Base-by-base conservation (phyloP, 2,797 vertebrate species). In the Spatula clypeata region DNA sequence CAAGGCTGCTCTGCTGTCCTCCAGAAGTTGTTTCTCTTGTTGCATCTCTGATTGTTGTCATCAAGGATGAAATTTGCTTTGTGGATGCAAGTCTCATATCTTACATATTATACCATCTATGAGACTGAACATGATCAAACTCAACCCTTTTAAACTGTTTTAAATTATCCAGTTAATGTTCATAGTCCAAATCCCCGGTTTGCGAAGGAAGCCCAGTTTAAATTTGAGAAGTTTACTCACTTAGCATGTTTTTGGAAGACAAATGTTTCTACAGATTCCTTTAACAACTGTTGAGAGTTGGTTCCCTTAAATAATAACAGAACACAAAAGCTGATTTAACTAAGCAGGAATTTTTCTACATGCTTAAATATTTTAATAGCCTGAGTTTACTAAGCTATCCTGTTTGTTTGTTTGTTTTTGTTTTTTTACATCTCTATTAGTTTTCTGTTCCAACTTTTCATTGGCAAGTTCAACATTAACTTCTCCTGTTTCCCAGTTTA, bases 261-360 rank as follows among this genome's bases (percentile, higher is more conserved):
- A 69, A 70, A 82, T 57, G 32, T 26, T 74, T 86, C 69, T 86
- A 44, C 55, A 82, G 11, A 31, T 71, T 92, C 79, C 16, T 75
- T 62, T 54, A 23, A 26, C 77, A 51, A 3, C 10, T 62, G 23
- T 83, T 73, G n/a, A 2, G 15, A 85, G 24, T 49, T 71, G 9
- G 26, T 93, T 93, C 54, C 51, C 10, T 90, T 92, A 51, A 69
- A 34, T 93, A 86, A 81, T 90, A 82, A 83, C 34, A 29, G 90
- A 90, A 36, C 23, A 87, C 10, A 87, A 53, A 51, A 91, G 64
- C 47, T 0, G 1, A 79, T 94, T 85, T 81, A 70, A 57, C 21
- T 65, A 66, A 67, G 53, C 31, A 87, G 65, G 44, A 57, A 53
- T 91, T 90, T 70, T 93, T 76, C 32, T 88, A 62, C 23, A 9